Evolutionary conservation across 30 jellyfish, hydroid and myxozoan species (phyloP).

Genomic region (Hydractinia symbiolongicarpus): DNA sequence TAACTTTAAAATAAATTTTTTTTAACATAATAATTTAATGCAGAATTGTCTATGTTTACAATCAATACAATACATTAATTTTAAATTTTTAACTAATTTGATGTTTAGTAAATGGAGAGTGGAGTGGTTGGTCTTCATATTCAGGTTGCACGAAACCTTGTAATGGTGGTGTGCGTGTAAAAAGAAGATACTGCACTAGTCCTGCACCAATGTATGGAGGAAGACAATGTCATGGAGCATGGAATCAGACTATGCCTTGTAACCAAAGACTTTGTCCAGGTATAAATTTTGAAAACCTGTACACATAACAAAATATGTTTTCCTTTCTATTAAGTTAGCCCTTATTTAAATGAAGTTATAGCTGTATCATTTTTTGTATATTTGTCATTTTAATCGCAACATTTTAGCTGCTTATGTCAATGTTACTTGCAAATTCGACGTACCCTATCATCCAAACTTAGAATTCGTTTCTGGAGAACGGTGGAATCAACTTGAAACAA

Average conservation of each 20-base stretch:
- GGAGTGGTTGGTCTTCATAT: conserved; percentile 1
- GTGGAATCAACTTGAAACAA: background rate
- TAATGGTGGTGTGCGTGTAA: background rate
- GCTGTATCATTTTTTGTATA: no score
- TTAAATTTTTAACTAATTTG: no score
- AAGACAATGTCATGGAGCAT: background rate
- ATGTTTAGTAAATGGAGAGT: conserved; percentile 8
- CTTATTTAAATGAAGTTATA: no score
- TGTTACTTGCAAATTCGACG: background rate
- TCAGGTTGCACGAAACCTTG: conserved; percentile 21
- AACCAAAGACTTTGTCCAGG: background rate
- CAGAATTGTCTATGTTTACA: no score
- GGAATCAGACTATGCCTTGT: background rate
- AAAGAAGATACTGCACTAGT: conserved; percentile 6
- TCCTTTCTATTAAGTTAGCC: no score
- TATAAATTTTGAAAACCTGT: background rate
- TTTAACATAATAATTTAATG: no score
- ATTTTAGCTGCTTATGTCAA: background rate
- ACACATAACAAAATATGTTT: no score
- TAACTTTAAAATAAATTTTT: no score
- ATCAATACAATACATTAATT: no score
- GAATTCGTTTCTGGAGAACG: background rate
- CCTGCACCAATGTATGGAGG: conserved; percentile 7
- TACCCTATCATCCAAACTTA: background rate
- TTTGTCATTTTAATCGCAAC: no score